These are phyloP conservation scores for Xestia ashworthii DNA, from an alignment of 2,888 invertebrate species.

Conservation along the genomic window DNA sequence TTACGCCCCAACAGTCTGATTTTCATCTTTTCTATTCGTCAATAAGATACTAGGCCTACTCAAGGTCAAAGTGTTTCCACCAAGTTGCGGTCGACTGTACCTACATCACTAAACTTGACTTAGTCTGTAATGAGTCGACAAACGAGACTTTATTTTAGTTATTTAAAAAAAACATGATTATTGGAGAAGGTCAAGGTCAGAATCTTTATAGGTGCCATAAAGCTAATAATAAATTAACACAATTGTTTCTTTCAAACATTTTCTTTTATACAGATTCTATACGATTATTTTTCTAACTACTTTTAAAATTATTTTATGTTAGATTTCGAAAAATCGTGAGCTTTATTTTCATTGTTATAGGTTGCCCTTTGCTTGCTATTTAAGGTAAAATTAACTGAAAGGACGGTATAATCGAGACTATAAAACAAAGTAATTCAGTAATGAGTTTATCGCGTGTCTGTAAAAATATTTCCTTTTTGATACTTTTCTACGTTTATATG, in stretches of 20 bases:
- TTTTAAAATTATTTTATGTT: background rate
- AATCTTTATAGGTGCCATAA: background rate
- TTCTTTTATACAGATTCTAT: background rate
- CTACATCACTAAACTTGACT: background rate
- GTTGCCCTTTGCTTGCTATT: background rate
- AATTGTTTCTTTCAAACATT: background rate
- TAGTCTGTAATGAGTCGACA: background rate
- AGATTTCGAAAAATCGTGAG: background rate
- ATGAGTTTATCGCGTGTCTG: conserved; percentile 27
- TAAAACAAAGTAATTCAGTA: conserved; percentile 15
- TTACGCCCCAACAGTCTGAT: background rate
- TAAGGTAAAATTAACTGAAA: background rate
- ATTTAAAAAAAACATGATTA: background rate
- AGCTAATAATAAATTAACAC: background rate
- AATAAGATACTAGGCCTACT: background rate
- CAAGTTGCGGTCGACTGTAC: background rate
- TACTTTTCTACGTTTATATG: background rate
- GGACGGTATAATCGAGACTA: background rate
- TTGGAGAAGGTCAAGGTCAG: background rate
- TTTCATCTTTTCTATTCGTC: background rate
- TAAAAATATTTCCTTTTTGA: background rate
- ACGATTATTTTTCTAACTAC: background rate
- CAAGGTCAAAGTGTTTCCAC: background rate
- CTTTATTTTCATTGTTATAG: background rate
- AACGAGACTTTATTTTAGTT: background rate